phyloP scores from a whole-genome alignment of 2,113 vertebrate genomes.

The Neodon shergylaensis region DNA sequence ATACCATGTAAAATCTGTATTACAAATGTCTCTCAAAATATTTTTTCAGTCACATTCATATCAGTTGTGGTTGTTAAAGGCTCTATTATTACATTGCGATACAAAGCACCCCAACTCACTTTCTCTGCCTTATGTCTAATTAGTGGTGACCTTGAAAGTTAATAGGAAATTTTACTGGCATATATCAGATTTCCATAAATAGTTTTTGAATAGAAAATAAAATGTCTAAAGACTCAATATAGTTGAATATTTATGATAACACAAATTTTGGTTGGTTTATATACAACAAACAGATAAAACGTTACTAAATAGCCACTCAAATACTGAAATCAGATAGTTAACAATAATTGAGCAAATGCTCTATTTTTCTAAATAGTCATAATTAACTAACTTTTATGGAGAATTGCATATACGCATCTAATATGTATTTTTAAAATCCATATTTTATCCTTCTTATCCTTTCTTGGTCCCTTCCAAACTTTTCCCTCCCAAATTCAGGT shows the following conservation, averaged over 20 bases:
- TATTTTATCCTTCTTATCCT: neutral
- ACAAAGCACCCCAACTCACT: neutral
- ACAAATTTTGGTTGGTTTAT: too few species aligned
- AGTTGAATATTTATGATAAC: neutral
- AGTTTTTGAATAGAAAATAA: neutral
- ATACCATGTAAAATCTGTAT: neutral
- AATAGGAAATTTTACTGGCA: neutral
- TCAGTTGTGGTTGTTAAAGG: neutral
- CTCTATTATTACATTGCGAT: neutral
- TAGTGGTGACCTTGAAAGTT: neutral
- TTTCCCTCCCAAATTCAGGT: neutral
- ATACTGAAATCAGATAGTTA: neutral
- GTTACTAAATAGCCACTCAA: neutral
- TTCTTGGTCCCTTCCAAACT: neutral
- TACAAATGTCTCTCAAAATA: neutral
- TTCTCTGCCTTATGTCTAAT: neutral
- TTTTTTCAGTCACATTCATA: neutral
- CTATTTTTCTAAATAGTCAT: neutral
- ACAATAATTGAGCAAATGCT: neutral
- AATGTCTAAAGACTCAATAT: neutral
- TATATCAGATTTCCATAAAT: neutral
- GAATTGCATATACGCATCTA: neutral
- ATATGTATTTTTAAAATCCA: neutral
- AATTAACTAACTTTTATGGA: neutral
- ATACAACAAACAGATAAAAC: neutral